phyloP scores from a whole-genome alignment of 2,888 invertebrate genomes.

The Crepidodera aurea region DNA sequence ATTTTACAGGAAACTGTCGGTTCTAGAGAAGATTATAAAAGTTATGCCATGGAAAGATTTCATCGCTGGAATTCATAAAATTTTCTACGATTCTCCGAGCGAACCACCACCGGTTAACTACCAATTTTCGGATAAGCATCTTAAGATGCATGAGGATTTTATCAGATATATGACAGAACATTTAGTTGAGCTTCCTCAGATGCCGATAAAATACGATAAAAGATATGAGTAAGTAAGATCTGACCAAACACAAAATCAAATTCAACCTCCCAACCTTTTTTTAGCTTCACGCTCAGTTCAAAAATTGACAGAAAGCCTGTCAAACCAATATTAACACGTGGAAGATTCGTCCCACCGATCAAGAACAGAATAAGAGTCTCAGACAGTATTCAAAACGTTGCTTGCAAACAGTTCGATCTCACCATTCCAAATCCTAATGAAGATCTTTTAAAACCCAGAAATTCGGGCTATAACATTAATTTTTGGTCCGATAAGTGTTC shows the following conservation, averaged over 20 bases:
- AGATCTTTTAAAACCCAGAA: constrained; percentile 36
- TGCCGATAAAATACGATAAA: neutral
- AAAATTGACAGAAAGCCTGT: constrained; percentile 39
- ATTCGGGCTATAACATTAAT: constrained; percentile 52
- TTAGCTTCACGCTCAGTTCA: constrained; percentile 40
- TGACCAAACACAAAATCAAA: too few species aligned
- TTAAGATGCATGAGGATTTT: constrained; percentile 41
- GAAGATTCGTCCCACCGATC: constrained; percentile 31
- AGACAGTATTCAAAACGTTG: constrained; percentile 45
- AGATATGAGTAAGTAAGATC: constrained; percentile 30
- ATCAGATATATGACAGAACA: constrained; percentile 40
- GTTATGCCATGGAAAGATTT: constrained; percentile 51
- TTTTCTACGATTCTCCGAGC: constrained; percentile 34
- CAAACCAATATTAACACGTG: constrained; percentile 29
- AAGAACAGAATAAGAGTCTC: constrained; percentile 33
- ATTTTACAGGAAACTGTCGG: constrained; percentile 48
- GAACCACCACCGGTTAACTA: constrained; percentile 27
- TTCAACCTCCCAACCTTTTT: too few species aligned
- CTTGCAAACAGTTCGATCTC: constrained; percentile 48
- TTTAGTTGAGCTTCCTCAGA: neutral
- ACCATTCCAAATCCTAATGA: constrained; percentile 11
- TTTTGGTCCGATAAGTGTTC: constrained; percentile 51
- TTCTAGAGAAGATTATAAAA: constrained; percentile 53
- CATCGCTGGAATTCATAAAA: constrained; percentile 49
- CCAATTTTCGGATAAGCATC: constrained; percentile 28